A percentile compares a stretch with the other conserved stretches of the same genome.
Conservation (phyloP, 2,888 invertebrate species). For the Papilio elwesi region DNA sequence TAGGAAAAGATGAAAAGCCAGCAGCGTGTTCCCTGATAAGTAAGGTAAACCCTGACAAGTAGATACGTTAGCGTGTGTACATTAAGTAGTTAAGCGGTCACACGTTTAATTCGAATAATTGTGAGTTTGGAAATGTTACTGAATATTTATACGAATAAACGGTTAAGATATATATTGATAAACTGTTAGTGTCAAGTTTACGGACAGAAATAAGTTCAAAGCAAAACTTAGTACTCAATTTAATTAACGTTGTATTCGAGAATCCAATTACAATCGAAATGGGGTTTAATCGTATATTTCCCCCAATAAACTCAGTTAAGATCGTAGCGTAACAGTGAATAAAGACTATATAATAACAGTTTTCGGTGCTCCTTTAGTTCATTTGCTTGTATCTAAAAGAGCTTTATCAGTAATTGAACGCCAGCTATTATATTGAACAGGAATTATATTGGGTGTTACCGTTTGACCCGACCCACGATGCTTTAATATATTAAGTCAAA, state of each 20-base stretch:
- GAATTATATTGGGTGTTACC: slow-evolving; percentile 64
- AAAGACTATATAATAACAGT: slow-evolving; percentile 58
- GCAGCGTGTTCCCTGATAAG: too few species aligned
- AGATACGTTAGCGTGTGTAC: too few species aligned
- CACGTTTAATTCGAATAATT: background rate
- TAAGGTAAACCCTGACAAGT: too few species aligned
- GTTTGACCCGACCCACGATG: slow-evolving; percentile 60
- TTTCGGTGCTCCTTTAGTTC: slow-evolving; percentile 61
- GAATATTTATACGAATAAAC: slow-evolving; percentile 51
- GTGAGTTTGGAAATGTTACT: background rate
- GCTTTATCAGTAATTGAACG: slow-evolving; percentile 73
- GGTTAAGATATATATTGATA: slow-evolving; percentile 33
- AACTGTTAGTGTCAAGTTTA: slow-evolving; percentile 40
- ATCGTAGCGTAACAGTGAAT: slow-evolving; percentile 45
- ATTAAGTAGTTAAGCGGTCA: too few species aligned
- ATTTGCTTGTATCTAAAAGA: slow-evolving; percentile 59
- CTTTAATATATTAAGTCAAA: slow-evolving; percentile 67
- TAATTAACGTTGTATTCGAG: slow-evolving; percentile 44
- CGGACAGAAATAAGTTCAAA: slow-evolving; percentile 23
- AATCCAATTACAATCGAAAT: slow-evolving; percentile 47
- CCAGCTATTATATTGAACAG: slow-evolving; percentile 66
- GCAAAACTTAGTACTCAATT: slow-evolving; percentile 42
- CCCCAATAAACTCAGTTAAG: slow-evolving; percentile 51
- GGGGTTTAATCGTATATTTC: slow-evolving; percentile 49
- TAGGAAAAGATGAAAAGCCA: background rate